Conservation (phyloP, 2,888 invertebrate genomes). For the Apoderus coryli region DNA sequence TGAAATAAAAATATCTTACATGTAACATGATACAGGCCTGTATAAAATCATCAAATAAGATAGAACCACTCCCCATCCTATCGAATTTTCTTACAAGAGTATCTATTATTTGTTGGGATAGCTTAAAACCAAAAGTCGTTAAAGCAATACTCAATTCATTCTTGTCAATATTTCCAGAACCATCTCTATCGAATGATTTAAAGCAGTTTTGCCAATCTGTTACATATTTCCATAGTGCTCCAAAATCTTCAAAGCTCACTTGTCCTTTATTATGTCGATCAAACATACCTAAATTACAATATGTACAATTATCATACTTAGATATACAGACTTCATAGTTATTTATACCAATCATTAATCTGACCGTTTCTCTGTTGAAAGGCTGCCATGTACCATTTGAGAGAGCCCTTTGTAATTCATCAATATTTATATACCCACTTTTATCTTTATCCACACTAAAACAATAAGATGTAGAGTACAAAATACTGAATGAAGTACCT, state of each 20-base stretch:
- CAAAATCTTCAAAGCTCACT: constrained; percentile 90
- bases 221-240: constrained; percentile 93
- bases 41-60: constrained; percentile 96
- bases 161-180: constrained; percentile 83
- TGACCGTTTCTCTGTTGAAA: constrained; percentile 93
- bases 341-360: constrained; percentile 77
- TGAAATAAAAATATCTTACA: constrained; percentile 44
- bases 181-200: constrained; percentile 83
- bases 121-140: constrained; percentile 72
- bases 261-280: constrained; percentile 79
- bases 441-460: constrained; percentile 63
- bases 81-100: constrained; percentile 87
- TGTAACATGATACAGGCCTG: constrained; percentile 88
- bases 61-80: constrained; percentile 70
- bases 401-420: constrained; percentile 79
- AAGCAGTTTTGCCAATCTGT: constrained; percentile 97
- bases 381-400: constrained; percentile 96
- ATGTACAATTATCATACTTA: too few species aligned
- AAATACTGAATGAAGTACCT: constrained; percentile 1
- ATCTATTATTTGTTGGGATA: constrained; percentile 68
- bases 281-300: constrained; percentile 61
- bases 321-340: too few species aligned
- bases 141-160: constrained; percentile 82
- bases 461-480: neutral
- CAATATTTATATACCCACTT: constrained; percentile 76